Percentiles rank a stretch among this genome's conserved stretches.
These are phyloP conservation scores for Phocoena phocoena DNA, from an alignment of 2,113 vertebrate genomes.

Conservation along the genomic window DNA sequence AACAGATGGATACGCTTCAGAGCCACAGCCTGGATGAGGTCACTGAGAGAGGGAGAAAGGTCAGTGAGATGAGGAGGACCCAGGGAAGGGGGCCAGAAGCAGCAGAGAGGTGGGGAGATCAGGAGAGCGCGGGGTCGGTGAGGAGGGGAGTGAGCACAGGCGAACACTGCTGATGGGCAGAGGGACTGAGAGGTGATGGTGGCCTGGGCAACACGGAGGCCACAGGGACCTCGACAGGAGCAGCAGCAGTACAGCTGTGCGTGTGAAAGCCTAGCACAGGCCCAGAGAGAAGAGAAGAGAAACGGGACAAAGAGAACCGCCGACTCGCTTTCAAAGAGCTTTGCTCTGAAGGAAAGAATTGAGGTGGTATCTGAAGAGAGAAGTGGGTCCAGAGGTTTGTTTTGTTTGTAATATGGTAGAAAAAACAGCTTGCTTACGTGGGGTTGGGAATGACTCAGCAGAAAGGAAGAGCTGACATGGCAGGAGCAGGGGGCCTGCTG, in stretches of 20 bases:
- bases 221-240: background rate
- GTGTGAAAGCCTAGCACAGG: rapidly evolving
- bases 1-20: background rate
- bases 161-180: rapidly evolving
- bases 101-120: background rate
- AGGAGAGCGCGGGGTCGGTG: rapidly evolving
- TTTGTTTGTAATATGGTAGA: background rate
- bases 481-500: background rate
- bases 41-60: background rate
- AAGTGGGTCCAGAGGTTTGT: background rate
- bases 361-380: background rate
- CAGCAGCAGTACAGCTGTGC: rapidly evolving
- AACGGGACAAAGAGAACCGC: background rate
- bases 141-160: rapidly evolving
- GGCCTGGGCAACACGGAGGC: background rate
- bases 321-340: background rate
- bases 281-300: background rate
- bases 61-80: background rate
- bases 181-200: rapidly evolving
- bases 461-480: background rate
- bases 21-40: background rate
- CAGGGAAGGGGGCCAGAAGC: background rate
- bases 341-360: background rate
- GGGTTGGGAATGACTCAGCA: background rate
- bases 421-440: background rate